These are phyloP conservation scores for Paralichthys olivaceus DNA, from an alignment of 2,113 vertebrate genomes.

Conservation along the genomic window DNA sequence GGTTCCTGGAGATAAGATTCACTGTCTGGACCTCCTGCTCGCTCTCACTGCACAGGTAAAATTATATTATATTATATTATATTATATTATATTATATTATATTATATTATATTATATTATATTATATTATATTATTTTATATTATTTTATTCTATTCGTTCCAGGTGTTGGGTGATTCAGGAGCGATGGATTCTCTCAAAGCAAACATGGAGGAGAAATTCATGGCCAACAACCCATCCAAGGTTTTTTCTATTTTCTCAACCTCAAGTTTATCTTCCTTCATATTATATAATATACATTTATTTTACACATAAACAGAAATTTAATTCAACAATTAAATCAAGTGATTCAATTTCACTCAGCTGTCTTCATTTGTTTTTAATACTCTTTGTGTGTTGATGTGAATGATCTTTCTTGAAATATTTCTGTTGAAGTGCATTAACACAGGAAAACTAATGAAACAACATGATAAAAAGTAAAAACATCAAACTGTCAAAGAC, in stretches of 20 bases:
- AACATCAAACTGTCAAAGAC: too few relatives aligned
- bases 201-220: slow-evolving; percentile 97
- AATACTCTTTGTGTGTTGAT: too few relatives aligned
- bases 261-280: not conserved
- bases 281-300: not conserved
- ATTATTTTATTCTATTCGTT: not conserved
- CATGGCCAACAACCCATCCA: slow-evolving; percentile 94
- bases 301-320: too few relatives aligned
- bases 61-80: not conserved
- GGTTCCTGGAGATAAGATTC: slow-evolving; percentile 95
- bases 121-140: not conserved
- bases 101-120: not conserved
- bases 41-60: slow-evolving; percentile 91
- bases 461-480: too few relatives aligned
- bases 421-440: too few relatives aligned
- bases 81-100: not conserved
- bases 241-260: slow-evolving; percentile 70
- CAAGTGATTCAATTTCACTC: not conserved
- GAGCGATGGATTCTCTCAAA: slow-evolving; percentile 93
- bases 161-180: slow-evolving; percentile 88
- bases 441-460: too few relatives aligned
- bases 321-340: too few relatives aligned
- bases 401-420: too few relatives aligned
- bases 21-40: slow-evolving; percentile 95
- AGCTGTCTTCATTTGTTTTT: not conserved